Conservation (phyloP, 2,113 vertebrate genomes). For the Sus scrofa region DNA sequence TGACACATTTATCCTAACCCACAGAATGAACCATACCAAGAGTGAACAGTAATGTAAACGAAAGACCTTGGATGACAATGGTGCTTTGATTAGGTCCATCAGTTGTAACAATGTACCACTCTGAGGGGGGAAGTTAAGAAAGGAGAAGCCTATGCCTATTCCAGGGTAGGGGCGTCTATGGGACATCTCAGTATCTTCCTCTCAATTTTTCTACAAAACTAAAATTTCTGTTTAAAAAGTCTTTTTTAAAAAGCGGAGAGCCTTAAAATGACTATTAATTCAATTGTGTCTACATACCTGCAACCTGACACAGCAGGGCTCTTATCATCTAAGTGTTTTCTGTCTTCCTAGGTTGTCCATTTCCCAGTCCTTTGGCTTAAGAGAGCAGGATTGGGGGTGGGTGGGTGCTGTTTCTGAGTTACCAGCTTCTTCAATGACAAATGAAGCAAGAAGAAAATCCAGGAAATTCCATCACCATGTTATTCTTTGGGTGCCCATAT, state of each 20-base stretch:
- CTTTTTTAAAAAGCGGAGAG: background rate
- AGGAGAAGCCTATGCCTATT: background rate
- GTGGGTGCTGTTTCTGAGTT: background rate
- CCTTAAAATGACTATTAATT: background rate
- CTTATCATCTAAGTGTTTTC: background rate
- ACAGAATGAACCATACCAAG: background rate
- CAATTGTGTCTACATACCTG: background rate
- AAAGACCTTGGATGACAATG: background rate
- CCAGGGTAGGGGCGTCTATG: background rate
- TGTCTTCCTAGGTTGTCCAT: background rate
- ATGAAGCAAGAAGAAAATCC: background rate
- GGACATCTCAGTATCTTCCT: background rate
- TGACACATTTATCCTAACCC: background rate
- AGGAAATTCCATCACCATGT: background rate
- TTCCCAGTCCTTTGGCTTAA: background rate
- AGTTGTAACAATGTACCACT: background rate
- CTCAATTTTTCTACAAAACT: background rate
- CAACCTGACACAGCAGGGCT: background rate
- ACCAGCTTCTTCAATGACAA: background rate
- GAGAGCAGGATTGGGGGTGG: background rate
- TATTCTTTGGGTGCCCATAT: background rate
- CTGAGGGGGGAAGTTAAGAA: background rate
- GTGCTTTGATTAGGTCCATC: background rate
- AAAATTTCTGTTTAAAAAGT: background rate
- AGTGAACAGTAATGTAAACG: background rate